A percentile compares a stretch with the other conserved stretches of the same genome.
phyloP scores from a whole-genome alignment of 2,888 invertebrate species.

The Caradrina kadenii region DNA sequence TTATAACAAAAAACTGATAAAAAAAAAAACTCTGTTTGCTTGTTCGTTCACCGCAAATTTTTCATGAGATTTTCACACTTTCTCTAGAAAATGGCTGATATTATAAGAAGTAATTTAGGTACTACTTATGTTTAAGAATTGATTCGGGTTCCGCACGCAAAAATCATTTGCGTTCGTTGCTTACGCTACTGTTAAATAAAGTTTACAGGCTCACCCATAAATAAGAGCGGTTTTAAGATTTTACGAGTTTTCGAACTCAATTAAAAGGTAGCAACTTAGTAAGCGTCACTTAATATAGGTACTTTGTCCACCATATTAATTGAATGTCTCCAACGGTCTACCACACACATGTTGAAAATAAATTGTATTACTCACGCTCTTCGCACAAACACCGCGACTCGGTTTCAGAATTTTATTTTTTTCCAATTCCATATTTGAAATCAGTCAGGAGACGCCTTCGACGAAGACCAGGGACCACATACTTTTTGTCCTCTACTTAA shows the following conservation, averaged over 20 bases:
- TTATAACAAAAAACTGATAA: too few species aligned
- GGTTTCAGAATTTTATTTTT: slow-evolving; percentile 74
- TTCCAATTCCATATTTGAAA: slow-evolving; percentile 75
- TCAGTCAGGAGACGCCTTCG: slow-evolving; percentile 74
- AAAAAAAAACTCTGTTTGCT: too few species aligned
- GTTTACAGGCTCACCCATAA: too few species aligned
- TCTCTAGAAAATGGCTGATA: too few species aligned
- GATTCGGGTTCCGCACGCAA: too few species aligned
- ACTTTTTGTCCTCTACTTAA: slow-evolving; percentile 82
- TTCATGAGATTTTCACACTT: too few species aligned
- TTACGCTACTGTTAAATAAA: too few species aligned
- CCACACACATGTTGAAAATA: slow-evolving; percentile 61
- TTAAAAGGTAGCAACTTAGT: slow-evolving; percentile 17
- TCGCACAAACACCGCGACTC: slow-evolving; percentile 66
- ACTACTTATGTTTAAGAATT: too few species aligned
- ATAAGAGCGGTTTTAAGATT: background rate
- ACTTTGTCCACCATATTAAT: slow-evolving; percentile 40
- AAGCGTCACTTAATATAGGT: slow-evolving; percentile 24
- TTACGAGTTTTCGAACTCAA: slow-evolving; percentile 7
- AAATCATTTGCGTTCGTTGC: too few species aligned
- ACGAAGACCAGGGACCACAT: slow-evolving; percentile 77
- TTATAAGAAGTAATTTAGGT: too few species aligned
- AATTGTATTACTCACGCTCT: slow-evolving; percentile 59
- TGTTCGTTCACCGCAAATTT: too few species aligned
- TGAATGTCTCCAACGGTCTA: slow-evolving; percentile 54